phyloP scores from a whole-genome alignment of 2,888 invertebrate species.

The Harpalus rubripes region DNA sequence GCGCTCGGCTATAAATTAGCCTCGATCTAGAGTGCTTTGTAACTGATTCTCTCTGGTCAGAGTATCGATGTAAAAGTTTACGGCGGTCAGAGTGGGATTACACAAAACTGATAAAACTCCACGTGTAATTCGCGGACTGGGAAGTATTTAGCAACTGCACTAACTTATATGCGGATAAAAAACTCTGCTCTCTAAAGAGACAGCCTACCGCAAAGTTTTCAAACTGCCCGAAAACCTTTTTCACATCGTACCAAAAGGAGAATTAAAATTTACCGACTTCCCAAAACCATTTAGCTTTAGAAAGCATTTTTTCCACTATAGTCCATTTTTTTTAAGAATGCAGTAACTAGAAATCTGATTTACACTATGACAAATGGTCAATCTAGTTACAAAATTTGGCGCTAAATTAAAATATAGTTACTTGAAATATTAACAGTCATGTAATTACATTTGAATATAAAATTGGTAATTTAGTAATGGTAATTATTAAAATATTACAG shows the following conservation, averaged over 20 bases:
- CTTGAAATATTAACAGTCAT: too few species aligned
- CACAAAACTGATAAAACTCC: conserved; percentile 64
- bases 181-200: conserved; percentile 9
- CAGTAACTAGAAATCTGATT: too few species aligned
- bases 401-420: too few species aligned
- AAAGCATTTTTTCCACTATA: too few species aligned
- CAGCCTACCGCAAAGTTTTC: conserved; percentile 5
- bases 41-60: conserved; percentile 65
- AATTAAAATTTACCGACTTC: background rate
- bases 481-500: too few species aligned
- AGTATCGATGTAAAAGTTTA: conserved; percentile 67
- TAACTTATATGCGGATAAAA: conserved; percentile 47
- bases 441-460: too few species aligned
- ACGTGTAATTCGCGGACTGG: conserved; percentile 59
- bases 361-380: too few species aligned
- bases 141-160: conserved; percentile 64
- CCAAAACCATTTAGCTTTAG: too few species aligned
- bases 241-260: background rate
- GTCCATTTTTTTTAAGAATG: too few species aligned
- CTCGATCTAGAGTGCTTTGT: conserved; percentile 66
- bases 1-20: conserved; percentile 66
- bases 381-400: too few species aligned
- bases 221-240: background rate
- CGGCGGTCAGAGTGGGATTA: conserved; percentile 65
- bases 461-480: too few species aligned